A percentile compares a stretch with the other conserved stretches of the same genome.
Conservation (phyloP, 2,113 vertebrate genomes). For the Vulpes ferrilata region DNA sequence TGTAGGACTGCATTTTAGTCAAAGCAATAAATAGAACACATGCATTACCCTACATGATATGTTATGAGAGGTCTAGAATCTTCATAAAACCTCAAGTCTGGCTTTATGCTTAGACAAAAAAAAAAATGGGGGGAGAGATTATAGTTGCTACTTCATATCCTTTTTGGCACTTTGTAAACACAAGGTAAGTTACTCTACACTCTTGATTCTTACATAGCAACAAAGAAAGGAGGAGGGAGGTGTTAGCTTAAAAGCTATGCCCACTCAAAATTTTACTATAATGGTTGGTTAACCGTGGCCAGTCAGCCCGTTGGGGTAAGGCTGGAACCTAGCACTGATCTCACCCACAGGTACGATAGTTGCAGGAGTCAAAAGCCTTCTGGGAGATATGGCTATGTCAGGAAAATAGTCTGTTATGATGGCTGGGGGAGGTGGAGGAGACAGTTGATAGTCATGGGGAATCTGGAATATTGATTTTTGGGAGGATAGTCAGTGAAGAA, state of each 20-base stretch:
- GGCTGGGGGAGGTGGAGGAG: neutral
- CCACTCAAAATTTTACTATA: neutral
- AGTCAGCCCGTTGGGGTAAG: neutral
- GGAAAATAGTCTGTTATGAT: neutral
- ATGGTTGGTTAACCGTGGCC: neutral
- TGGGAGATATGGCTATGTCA: neutral
- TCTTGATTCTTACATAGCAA: neutral
- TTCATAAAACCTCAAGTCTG: neutral
- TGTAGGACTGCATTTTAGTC: conserved; percentile 30
- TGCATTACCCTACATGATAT: neutral
- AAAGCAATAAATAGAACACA: conserved; percentile 6
- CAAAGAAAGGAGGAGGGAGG: neutral
- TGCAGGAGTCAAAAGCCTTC: neutral
- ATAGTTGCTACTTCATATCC: neutral
- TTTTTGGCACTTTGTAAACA: neutral
- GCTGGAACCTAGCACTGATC: neutral
- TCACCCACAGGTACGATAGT: neutral
- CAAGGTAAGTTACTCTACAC: neutral
- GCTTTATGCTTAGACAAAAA: conserved; percentile 29
- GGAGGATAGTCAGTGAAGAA: neutral
- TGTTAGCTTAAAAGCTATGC: neutral
- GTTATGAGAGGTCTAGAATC: neutral
- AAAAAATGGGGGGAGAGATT: neutral
- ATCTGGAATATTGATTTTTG: neutral
- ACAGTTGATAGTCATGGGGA: neutral